phyloP scores from a whole-genome alignment of 2,113 vertebrate species.

The Synodontis membranacea region DNA sequence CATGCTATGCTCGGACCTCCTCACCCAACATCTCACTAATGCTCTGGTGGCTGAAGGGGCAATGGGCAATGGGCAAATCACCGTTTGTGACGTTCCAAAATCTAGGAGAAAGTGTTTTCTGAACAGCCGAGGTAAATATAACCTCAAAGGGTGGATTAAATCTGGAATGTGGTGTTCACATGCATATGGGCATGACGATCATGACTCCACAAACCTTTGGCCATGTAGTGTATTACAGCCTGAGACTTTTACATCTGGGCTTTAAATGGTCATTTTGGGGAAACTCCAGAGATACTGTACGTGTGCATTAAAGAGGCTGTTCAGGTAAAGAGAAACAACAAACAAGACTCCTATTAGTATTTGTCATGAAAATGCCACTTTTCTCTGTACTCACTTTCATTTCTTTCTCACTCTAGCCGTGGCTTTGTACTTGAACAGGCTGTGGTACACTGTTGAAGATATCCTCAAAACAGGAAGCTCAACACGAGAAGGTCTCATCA shows the following conservation, averaged over 20 bases:
- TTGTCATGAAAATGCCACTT: no score
- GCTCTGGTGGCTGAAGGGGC: no score
- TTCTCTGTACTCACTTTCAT: background rate
- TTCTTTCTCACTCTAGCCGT: conserved; percentile 71
- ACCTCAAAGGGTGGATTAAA: no score
- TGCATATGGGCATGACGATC: background rate
- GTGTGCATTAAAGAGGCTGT: no score
- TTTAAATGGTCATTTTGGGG: background rate
- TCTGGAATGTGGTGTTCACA: no score
- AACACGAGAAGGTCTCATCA: conserved; percentile 75
- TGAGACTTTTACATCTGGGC: background rate
- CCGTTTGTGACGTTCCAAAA: background rate
- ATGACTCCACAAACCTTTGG: background rate
- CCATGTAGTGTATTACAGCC: background rate
- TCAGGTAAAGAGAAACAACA: no score
- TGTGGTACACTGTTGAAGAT: conserved; percentile 82
- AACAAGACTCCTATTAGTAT: no score
- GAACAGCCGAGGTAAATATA: no score
- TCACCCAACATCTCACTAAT: no score
- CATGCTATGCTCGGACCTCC: no score
- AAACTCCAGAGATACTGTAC: no score
- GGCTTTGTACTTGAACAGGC: conserved; percentile 80
- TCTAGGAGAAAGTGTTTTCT: background rate
- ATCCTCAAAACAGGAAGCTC: conserved; percentile 76
- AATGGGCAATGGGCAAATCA: no score